Evolutionary conservation across 2,888 invertebrate genomes (phyloP), one percentile per base, ranked within the genome.

Genomic region (Bibio marci): DNA sequence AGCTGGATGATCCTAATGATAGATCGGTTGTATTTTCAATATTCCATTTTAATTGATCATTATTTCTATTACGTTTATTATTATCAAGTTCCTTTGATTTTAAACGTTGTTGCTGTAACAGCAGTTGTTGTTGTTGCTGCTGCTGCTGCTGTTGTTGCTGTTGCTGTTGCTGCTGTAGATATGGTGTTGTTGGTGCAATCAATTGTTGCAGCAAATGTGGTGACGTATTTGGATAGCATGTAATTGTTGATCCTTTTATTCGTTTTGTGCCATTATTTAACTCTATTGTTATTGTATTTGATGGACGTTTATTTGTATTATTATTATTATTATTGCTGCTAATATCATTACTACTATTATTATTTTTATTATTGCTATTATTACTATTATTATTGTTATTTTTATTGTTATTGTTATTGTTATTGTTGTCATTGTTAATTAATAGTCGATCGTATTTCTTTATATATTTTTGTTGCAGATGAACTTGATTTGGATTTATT

Each of bases 131-230:
- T 2, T 49, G 54, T 22, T 22, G 22, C 44, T 63, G 62, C 51
- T 64, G 22, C 22, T 44, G 45, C 45, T 38, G 37, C 41, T 41
- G 39, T 40, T 38, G 41, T 57, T 59, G 44, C 55, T 55, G 44
- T 4, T 33, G 33, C 15, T 39, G 41, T 33, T 41, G 42, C n/a
- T 43, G 40, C 17, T 44, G 44, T 38, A 45, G 48, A 12, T 47
- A 45, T 19, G 41, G 45, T 25, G 51, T 49, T 32, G 54, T 65
- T 46, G 64, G 65, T 42, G 70, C 66, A 50, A 73, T 73, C 34
- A 74, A 53, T 49, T 74, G 72, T 44, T 74, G 73, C 18, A 74
- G 49, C 33, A 74, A 56, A 49, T 73, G 71, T 5, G 69, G 54
- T 22, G 61, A 51, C 37, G 51, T 44, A 36, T 53, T 53, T 47